Evolutionary conservation across 1,140 invertebrate genomes (phyloP).

Genomic region (Aphis craccivora): DNA sequence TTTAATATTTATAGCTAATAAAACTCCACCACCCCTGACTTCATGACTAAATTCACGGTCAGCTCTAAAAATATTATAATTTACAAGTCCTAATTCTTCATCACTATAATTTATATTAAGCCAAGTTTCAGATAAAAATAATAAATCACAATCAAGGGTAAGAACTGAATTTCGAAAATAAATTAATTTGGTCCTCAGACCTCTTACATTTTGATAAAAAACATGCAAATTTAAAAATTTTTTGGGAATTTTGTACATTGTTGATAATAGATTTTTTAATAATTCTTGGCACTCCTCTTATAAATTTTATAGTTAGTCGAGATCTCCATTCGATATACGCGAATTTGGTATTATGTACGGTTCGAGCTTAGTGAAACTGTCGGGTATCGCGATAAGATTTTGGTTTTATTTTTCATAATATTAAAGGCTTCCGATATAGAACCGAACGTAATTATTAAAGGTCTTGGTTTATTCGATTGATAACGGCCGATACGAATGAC

Average conservation of each 20-base stretch:
- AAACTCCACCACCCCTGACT: not conserved
- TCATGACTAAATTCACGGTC: not conserved
- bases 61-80: constrained; percentile 27
- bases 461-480: not conserved
- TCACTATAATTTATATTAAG: not conserved
- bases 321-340: not conserved
- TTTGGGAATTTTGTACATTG: not conserved
- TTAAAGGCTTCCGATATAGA: not conserved
- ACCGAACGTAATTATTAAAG: not conserved
- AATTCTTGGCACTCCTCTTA: not conserved
- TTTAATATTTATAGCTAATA: constrained; percentile 20
- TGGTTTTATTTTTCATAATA: not conserved
- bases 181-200: not conserved
- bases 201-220: not conserved
- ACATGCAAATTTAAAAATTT: not conserved
- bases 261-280: too few species aligned
- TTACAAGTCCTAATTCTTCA: not conserved
- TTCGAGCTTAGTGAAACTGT: not conserved
- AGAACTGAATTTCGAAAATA: not conserved
- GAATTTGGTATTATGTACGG: not conserved
- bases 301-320: not conserved
- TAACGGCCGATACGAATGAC: not conserved
- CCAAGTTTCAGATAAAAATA: not conserved
- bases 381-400: not conserved
- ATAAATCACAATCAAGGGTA: not conserved